A percentile compares a stretch with the other conserved stretches of the same genome.
Conservation (phyloP, 2,113 vertebrate species). For the Oplegnathus fasciatus region DNA sequence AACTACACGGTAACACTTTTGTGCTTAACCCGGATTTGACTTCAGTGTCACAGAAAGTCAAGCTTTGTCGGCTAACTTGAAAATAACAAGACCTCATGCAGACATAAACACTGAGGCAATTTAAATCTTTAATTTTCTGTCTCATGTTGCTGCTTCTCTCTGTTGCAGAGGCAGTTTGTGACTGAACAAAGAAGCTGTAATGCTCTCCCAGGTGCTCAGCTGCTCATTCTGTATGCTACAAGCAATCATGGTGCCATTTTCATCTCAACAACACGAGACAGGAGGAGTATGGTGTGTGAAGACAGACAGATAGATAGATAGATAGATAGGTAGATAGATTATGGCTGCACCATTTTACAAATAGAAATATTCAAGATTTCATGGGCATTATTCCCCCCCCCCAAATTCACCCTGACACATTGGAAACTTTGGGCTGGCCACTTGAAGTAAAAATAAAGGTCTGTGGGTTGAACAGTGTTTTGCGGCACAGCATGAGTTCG, state of each 20-base stretch:
- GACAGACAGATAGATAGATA: background rate
- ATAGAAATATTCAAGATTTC: background rate
- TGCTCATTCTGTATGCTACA: conserved; percentile 6
- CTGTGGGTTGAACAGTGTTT: background rate
- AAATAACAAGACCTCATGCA: background rate
- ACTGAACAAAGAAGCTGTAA: background rate
- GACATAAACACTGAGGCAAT: background rate
- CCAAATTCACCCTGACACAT: background rate
- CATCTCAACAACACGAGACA: background rate
- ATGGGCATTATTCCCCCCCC: background rate
- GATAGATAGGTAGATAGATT: background rate
- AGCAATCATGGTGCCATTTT: conserved; percentile 1
- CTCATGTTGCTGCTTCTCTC: background rate
- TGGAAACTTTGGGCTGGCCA: background rate
- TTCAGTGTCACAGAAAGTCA: background rate
- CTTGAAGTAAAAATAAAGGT: background rate
- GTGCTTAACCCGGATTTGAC: conserved; percentile 1
- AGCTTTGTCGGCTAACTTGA: background rate
- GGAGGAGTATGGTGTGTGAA: background rate
- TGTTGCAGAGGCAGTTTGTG: background rate
- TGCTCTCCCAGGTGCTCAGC: background rate
- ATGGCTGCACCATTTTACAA: background rate
- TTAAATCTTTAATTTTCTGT: conserved; percentile 13
- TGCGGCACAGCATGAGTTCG: background rate
- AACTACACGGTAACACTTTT: background rate